Conservation (phyloP, 2,113 vertebrate species). For the Phylloscopus whistleri region DNA sequence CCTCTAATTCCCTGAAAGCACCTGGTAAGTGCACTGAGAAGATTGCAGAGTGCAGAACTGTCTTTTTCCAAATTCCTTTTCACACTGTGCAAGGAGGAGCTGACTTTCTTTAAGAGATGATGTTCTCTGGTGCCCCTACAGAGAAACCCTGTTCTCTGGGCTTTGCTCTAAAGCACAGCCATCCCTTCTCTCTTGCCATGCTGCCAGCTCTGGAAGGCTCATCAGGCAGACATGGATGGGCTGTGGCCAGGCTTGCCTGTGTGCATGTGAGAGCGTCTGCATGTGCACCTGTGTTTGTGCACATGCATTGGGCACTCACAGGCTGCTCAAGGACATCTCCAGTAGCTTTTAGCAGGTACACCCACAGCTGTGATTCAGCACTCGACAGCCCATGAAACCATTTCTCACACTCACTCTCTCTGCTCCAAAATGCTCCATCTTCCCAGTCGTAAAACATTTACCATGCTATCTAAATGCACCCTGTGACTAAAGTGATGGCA, state of each 20-base stretch:
- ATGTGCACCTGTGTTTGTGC: rapidly evolving
- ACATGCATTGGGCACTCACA: background rate
- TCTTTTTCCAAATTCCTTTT: background rate
- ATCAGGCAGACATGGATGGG: background rate
- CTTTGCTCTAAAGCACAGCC: background rate
- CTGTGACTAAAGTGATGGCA: background rate
- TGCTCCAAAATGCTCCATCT: rapidly evolving
- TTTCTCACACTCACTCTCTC: background rate
- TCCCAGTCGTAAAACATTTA: background rate
- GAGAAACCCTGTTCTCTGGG: background rate
- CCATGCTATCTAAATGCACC: background rate
- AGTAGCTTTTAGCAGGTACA: background rate
- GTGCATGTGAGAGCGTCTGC: background rate
- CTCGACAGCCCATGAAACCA: background rate
- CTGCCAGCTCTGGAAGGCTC: background rate
- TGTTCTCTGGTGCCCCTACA: background rate
- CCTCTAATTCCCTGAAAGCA: background rate
- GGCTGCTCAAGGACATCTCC: background rate
- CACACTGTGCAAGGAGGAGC: rapidly evolving
- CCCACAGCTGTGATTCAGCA: background rate
- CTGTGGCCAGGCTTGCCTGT: background rate
- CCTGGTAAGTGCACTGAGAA: background rate
- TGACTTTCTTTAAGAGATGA: background rate
- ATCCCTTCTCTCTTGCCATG: background rate
- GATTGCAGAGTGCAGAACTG: background rate